Base-by-base conservation (phyloP, 2,888 invertebrate genomes). In the Phortica okadai region DNA sequence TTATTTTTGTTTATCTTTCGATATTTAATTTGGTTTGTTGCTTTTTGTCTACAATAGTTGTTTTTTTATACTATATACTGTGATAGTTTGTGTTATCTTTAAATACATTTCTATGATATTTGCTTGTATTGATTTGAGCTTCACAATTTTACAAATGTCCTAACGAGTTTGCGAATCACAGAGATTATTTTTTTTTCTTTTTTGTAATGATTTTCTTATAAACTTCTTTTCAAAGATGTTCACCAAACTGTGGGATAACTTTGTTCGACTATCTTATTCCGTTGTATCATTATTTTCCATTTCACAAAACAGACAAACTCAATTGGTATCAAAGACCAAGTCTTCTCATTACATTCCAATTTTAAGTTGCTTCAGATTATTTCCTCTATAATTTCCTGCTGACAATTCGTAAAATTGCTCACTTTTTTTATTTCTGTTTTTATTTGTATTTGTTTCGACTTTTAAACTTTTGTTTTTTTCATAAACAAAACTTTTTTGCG, bases 401-500 rank as follows among this genome's bases (percentile, higher is more conserved):
- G 50, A 1, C 8, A 50, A 62, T 62, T 62, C 21, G 25, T 62
- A 62, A 62, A 62, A 62, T 62, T 62, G 62, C 11, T 16, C 21
- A 56, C 21, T 62, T 4, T 62, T 4, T 50, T 11, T 50, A 50
- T 50, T 50, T 50, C 5, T 50, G 80, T 76, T 80, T 80, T 80
- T 74, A 74, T 78, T 80, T 77, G 58, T 75, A 5, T 59, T 3
- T 59, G 14, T 7, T 59, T 59, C 25, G 21, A 16, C 21, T 62
- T 62, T 16, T n/a, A 21, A 62, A 16, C 7, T 50, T 50, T 8
- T 45, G 10, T 45, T 14, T 8, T 6, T 50, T 50, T 3, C 14
- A 2, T 62, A 62, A 62, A 62, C 62, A 16, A 25, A 62, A 25
- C 62, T 21, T 25, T 10, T 50, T 50, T 62, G 54, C 33, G 25